Base-by-base conservation (phyloP, 2,797 vertebrate species). In the Anguilla pacifica region DNA sequence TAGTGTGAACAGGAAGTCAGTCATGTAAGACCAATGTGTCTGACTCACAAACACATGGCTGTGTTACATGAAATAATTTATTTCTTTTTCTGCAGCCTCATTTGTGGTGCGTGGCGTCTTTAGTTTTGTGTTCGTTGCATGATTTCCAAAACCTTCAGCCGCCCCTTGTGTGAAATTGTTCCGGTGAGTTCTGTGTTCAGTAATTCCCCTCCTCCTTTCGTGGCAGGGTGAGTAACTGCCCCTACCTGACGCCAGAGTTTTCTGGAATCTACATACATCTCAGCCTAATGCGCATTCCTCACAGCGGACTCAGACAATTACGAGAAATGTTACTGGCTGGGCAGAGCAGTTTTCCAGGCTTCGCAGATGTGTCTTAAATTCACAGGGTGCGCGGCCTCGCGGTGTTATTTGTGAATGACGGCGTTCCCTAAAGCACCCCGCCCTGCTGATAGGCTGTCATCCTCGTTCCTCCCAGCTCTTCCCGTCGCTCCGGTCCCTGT, bases 261-360 rank as follows among this genome's bases (percentile, higher is more conserved):
- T 43, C 11, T 46, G 43, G 17, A 81, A 81, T 9, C 43, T 19
- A 81, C 49, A 22, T 81, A 11, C 28, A 49, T 22, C 43, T 81
- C 77, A 25, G 39, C 17, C 43, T 49, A 81, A 81, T 81, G 39
- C 43, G 25, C 77, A 46, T 25, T 81, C 77, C 77, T 25, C 77
- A 81, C 4, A 25, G 77, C 19, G 39, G 19, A 46, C 39, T 81
- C 77, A 46, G 5, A 81, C 22, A n/a, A 49, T 81, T 81, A 81
- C 22, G 10, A 81, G 77, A 81, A 81, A 81, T 49, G 39, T 81
- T 25, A 81, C 49, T 81, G 77, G 77, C 43, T 49, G 77, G n/a
- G 77, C 43, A 49, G 77, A 77, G 72, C 31, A 19, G 43, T 81
- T 81, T 49, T 81, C 77, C 22, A 46, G 77, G 43, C 77, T 10